These are phyloP conservation scores for Cheilosia impressa DNA, from an alignment of 2,888 invertebrate genomes.

Conservation along the genomic window DNA sequence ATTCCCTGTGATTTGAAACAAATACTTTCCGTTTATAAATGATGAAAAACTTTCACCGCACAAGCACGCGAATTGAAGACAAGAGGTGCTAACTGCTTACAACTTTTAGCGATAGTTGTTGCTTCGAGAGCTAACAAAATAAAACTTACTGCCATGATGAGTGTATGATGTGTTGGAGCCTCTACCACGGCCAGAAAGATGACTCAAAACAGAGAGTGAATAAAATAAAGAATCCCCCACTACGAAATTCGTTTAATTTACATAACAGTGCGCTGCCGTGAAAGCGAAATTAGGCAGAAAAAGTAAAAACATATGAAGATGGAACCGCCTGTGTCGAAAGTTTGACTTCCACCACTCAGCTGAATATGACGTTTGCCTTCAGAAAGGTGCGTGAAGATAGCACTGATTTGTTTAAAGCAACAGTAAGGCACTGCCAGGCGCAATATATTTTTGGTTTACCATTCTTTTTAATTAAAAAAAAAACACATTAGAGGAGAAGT, in stretches of 20 bases:
- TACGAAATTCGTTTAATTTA: slow-evolving; percentile 36
- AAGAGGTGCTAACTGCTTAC: slow-evolving; percentile 10
- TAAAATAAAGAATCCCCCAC: slow-evolving; percentile 4
- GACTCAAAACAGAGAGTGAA: slow-evolving; percentile 43
- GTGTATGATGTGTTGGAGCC: slow-evolving; percentile 16
- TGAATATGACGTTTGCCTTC: slow-evolving; percentile 4
- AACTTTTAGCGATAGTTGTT: slow-evolving; percentile 32
- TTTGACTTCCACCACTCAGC: slow-evolving; percentile 22
- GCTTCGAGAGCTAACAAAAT: slow-evolving; percentile 39
- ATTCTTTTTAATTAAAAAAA: too few species aligned
- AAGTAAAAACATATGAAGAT: background rate
- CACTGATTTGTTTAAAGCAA: background rate
- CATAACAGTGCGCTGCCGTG: slow-evolving; percentile 37
- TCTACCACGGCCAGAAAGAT: slow-evolving; percentile 5
- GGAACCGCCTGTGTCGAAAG: background rate
- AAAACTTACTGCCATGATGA: slow-evolving; percentile 67
- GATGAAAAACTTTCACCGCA: slow-evolving; percentile 62
- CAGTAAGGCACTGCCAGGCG: background rate
- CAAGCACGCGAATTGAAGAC: slow-evolving; percentile 1
- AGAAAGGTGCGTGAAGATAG: slow-evolving; percentile 34
- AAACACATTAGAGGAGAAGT: too few species aligned
- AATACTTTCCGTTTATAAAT: slow-evolving; percentile 19
- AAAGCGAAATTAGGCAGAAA: slow-evolving; percentile 33
- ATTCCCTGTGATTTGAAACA: slow-evolving; percentile 83
- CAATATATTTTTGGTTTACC: too few species aligned